phyloP scores from a whole-genome alignment of 2,797 vertebrate genomes.

The Hephaestus fuliginosus region DNA sequence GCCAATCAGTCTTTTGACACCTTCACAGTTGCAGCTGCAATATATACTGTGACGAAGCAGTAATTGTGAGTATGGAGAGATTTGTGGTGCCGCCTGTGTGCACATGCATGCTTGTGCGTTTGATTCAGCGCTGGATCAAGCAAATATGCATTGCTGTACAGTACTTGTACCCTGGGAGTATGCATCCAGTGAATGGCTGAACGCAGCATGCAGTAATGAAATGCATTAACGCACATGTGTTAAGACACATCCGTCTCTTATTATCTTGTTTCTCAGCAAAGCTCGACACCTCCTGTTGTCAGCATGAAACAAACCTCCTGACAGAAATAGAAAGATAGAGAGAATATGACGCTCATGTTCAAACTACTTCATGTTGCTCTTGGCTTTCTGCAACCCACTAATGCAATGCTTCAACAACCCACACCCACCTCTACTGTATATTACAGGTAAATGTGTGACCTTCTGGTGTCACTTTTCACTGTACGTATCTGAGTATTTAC shows the following conservation, averaged over 20 bases:
- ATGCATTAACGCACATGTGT: neutral
- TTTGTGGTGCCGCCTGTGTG: slow-evolving; percentile 13
- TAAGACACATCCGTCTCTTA: slow-evolving; percentile 1
- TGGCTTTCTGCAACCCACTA: slow-evolving; percentile 5
- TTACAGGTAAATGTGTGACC: neutral
- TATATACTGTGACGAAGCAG: slow-evolving; percentile 27
- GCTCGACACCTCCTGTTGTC: slow-evolving; percentile 13
- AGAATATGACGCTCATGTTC: slow-evolving; percentile 2
- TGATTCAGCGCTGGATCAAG: slow-evolving; percentile 5
- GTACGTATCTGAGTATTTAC: neutral
- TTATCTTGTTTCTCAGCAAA: neutral
- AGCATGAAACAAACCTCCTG: slow-evolving; percentile 6
- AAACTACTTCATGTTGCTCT: slow-evolving; percentile 3
- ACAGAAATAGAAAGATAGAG: slow-evolving; percentile 13
- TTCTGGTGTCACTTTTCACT: neutral
- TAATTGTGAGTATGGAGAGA: slow-evolving; percentile 22
- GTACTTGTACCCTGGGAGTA: neutral
- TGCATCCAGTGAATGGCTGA: neutral
- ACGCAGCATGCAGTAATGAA: neutral
- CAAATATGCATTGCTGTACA: neutral
- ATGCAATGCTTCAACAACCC: slow-evolving; percentile 3
- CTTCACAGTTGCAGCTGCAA: slow-evolving; percentile 41
- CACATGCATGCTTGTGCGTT: neutral
- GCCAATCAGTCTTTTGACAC: slow-evolving; percentile 55
- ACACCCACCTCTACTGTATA: neutral